Evolutionary conservation across 2,797 vertebrate genomes (phyloP).

Genomic region (Kryptopterus vitreolus): DNA sequence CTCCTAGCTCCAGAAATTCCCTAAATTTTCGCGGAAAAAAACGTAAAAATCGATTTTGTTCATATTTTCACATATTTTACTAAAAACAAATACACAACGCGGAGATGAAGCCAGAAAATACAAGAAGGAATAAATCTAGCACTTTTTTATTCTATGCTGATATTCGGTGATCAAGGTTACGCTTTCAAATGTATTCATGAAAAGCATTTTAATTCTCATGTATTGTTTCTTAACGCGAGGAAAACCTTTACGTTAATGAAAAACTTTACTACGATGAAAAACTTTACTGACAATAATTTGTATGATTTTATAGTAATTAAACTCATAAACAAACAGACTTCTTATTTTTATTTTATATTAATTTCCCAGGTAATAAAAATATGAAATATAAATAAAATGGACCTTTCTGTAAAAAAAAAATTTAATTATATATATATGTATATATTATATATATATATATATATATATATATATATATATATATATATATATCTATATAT

Average conservation of each 20-base stretch:
- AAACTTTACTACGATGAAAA: neutral
- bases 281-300: neutral
- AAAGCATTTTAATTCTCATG: too few relatives aligned
- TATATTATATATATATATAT: too few relatives aligned
- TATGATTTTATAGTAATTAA: neutral
- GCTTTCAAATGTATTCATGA: neutral
- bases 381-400: neutral
- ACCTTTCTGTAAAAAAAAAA: neutral
- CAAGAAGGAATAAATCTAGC: neutral
- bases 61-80: neutral
- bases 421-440: too few relatives aligned
- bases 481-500: too few relatives aligned
- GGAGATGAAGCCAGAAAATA: neutral
- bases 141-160: neutral
- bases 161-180: conserved; percentile 2
- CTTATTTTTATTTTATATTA: neutral
- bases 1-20: too few relatives aligned
- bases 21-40: too few relatives aligned
- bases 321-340: neutral
- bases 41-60: too few relatives aligned
- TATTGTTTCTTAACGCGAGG: too few relatives aligned
- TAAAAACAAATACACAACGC: neutral
- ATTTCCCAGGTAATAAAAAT: neutral
- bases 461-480: too few relatives aligned
- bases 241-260: neutral